Evolutionary conservation across 37 sponge, comb jelly and placozoan genomes (phyloP).

Genomic region (Halichondria panicea): DNA sequence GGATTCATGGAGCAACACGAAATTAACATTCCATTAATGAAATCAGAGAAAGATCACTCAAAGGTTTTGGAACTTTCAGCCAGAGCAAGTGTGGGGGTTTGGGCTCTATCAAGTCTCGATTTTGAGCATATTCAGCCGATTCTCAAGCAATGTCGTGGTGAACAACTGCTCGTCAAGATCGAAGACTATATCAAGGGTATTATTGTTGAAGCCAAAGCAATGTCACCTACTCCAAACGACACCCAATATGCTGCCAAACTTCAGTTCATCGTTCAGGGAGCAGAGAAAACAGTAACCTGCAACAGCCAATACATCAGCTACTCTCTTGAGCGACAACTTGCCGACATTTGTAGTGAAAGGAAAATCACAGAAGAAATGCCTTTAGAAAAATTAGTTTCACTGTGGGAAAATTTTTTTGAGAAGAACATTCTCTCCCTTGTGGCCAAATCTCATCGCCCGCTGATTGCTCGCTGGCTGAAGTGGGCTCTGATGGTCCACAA

Average conservation of each 20-base stretch:
- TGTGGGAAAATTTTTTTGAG: slow-evolving; percentile 40
- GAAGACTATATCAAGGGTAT: slow-evolving; percentile 17
- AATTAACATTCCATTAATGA: slow-evolving; percentile 39
- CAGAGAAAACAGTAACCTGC: slow-evolving; percentile 38
- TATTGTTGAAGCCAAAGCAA: neutral
- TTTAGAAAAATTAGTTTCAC: neutral
- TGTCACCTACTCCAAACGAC: neutral
- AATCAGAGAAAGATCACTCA: neutral
- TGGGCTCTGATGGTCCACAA: slow-evolving; percentile 45
- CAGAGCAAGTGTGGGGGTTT: slow-evolving; percentile 38
- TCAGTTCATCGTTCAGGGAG: slow-evolving; percentile 41
- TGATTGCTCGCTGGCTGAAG: slow-evolving; percentile 61
- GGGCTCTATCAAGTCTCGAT: slow-evolving; percentile 40
- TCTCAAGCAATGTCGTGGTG: neutral
- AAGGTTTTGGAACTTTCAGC: slow-evolving; percentile 23
- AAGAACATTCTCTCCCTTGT: slow-evolving; percentile 35
- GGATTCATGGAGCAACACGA: slow-evolving; percentile 53
- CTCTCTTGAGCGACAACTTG: slow-evolving; percentile 54
- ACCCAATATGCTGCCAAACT: slow-evolving; percentile 35
- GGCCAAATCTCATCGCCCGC: slow-evolving; percentile 13
- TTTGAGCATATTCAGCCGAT: slow-evolving; percentile 23
- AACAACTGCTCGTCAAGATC: slow-evolving; percentile 20
- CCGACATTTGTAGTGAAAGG: slow-evolving; percentile 32
- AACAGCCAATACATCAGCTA: slow-evolving; percentile 54
- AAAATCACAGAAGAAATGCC: neutral